A percentile compares a stretch with the other conserved stretches of the same genome.
Conservation (phyloP, 1,140 invertebrate genomes). For the Anastrepha ludens region DNA sequence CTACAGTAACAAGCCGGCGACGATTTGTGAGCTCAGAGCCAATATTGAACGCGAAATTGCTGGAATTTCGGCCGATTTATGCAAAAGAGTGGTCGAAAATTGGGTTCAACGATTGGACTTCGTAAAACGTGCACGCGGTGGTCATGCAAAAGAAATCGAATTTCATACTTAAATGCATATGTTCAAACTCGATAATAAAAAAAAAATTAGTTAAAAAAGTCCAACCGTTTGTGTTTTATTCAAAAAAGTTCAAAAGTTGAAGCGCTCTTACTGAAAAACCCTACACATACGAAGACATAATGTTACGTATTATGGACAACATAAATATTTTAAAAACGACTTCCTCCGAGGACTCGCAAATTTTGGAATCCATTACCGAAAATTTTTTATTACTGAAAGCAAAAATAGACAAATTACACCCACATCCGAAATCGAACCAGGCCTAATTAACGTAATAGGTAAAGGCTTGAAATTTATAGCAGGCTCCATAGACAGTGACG, state of each 20-base stretch:
- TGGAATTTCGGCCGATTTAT: neutral
- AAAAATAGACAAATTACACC: conserved; percentile 5
- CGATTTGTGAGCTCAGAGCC: no score
- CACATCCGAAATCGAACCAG: neutral
- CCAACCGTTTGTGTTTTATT: no score
- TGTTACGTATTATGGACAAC: neutral
- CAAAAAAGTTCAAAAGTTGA: no score
- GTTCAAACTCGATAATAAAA: no score
- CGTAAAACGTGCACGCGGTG: no score
- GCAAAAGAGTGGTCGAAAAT: no score
- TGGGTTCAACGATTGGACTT: no score
- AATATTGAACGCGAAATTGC: neutral
- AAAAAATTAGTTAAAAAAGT: no score
- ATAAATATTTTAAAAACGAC: neutral
- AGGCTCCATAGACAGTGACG: neutral
- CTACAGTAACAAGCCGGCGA: no score
- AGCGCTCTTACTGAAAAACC: no score
- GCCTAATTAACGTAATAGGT: neutral
- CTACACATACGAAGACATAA: neutral
- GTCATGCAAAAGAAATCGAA: no score
- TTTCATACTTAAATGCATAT: no score
- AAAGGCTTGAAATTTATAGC: conserved; percentile 19
- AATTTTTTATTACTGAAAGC: conserved; percentile 12
- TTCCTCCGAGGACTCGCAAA: neutral
- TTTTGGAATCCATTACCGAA: neutral